Evolutionary conservation across 2,888 invertebrate genomes (phyloP), one percentile per base, ranked within the genome.

Genomic region (Lysandra bellargus): DNA sequence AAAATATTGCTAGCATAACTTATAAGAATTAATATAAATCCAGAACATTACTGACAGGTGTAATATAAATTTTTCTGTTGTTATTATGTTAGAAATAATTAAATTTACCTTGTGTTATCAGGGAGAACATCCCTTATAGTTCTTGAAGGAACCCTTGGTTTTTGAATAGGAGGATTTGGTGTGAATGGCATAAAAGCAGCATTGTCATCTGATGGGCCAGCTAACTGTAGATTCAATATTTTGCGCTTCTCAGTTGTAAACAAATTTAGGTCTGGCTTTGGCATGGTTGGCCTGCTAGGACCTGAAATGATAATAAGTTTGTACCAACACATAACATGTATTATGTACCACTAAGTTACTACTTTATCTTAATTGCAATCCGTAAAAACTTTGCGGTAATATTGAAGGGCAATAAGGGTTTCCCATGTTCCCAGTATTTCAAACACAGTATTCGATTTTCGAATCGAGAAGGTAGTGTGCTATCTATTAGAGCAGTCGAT

Each of bases 181-280:
- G 90, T 86, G 85, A 94, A 95, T n/a, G 95, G 95, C 85, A 95
- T 91, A 85, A 95, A 93, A 73, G 94, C 95, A 81, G 95, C 95
- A 80, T 88, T 90, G 82, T 94, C 94, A 77, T 88, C 87, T 78
- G 95, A 93, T 82, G 95, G 91, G 79, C 95, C 93, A 80, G 89
- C 90, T 83, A 96, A 90, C 85, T 95, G 95, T 79, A 96, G 91
- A 84, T 96, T 96, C 84, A 96, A 89, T 82, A 95, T 95, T 87
- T 95, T 95, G 83, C 96, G 93, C 86, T 95, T 95, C 84, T 96
- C 96, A 86, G 92, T 82, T 82, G 86, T 87, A 86, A 94, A 89
- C 86, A 93, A 88, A 88, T 90, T 93, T 83, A 95, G 89, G 79
- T 95, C 95, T 49, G 94, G 92, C 86, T 91, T 92, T 78, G 94